A percentile compares a stretch with the other conserved stretches of the same genome.
These are phyloP conservation scores for Tubulanus polymorphus DNA, from an alignment of 2,888 invertebrate species.

Conservation along the genomic window DNA sequence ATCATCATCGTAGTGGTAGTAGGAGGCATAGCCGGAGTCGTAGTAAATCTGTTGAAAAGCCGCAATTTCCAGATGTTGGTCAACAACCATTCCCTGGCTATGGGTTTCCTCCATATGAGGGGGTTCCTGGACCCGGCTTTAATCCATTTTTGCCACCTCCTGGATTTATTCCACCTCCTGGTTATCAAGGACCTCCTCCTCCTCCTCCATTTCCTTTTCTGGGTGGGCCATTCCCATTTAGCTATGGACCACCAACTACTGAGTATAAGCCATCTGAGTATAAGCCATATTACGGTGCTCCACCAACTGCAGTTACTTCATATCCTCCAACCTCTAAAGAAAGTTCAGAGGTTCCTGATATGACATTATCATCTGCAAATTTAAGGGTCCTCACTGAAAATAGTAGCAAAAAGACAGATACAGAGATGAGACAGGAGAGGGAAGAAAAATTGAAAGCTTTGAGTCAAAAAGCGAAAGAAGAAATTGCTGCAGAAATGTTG, in stretches of 20 bases:
- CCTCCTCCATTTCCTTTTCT: not conserved
- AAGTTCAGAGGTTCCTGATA: too few relatives aligned
- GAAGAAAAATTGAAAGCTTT: too few relatives aligned
- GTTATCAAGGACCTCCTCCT: conserved; percentile 16
- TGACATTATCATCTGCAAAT: too few relatives aligned
- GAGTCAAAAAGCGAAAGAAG: too few relatives aligned
- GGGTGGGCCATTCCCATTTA: not conserved
- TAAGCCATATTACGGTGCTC: not conserved
- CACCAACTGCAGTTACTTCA: not conserved
- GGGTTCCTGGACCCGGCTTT: not conserved
- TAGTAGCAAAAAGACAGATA: too few relatives aligned
- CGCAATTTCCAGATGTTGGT: not conserved
- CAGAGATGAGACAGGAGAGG: too few relatives aligned
- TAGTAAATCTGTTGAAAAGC: not conserved
- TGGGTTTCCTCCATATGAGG: not conserved
- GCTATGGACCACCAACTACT: not conserved
- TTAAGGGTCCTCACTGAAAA: too few relatives aligned
- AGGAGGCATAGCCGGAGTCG: not conserved
- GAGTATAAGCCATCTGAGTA: too few relatives aligned
- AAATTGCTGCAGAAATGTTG: too few relatives aligned
- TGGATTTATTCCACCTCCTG: not conserved
- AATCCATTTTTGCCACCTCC: not conserved
- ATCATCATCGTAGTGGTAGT: too few relatives aligned
- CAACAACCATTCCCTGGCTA: too few relatives aligned
- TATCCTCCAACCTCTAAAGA: too few relatives aligned